Base-by-base conservation (phyloP, 1,140 invertebrate species). In the Megalopta genalis region DNA sequence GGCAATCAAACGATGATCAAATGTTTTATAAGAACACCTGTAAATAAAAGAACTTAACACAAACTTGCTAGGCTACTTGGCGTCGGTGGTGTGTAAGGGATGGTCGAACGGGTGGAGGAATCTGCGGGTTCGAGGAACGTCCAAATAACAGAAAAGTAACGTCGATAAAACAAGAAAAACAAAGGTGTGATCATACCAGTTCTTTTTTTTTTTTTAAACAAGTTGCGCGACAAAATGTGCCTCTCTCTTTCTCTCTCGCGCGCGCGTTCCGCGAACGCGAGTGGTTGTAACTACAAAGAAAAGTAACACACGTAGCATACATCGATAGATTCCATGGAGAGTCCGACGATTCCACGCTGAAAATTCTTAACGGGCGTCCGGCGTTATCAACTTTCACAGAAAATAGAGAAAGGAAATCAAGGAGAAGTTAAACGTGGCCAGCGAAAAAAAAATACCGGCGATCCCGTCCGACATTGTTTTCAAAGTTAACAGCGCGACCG, bases 111-210 rank as follows among this genome's bases (percentile, higher is more conserved):
- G 25, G 63, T 49, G 9, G 9, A 69, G 27, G 69, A 72, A 49
- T n/a, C 16, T 16, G 49, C 16, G 25, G 27, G 27, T 32, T 37
- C 14, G 7, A 8, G 27, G 18, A n/a, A 57, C 63, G 18, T 49
- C 18, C 18, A 8, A 76, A 12, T 25, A 71, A 74, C 76, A 66
- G 57, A 71, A 77, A 73, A 59, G 18, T 63, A 21, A 12, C n/a
- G 21, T 57, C 23, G 69, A 74, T 78, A 18, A 71, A 49, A 77
- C 57, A 49, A 77, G 80, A 85, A 80, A 42, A 64, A 89, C 79
- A 70, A 42, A 84, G 62, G 64, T 89, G 82, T 89, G 87, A 88
- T 90, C 84, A 84, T 88, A 88, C 69, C 83, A 90, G 82, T 49
- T 27, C 23, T 46, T 63, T 62, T 42, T 46, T 60, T 49, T 60